Evolutionary conservation across 2,797 vertebrate genomes (phyloP).

Genomic region (Protonibea diacanthus): DNA sequence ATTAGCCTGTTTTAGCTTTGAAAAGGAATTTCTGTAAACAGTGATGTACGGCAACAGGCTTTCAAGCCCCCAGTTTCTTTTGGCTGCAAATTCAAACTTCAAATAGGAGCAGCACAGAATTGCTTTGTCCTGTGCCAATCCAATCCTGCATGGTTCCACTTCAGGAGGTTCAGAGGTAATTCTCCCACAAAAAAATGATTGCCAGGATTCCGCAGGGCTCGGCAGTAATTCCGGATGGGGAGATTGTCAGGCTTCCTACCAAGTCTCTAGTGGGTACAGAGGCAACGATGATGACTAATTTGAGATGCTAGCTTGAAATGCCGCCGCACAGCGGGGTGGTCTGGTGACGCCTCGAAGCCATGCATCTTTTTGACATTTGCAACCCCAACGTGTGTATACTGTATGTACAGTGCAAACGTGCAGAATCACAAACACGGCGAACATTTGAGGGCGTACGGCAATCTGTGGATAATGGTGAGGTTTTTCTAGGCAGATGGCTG

Average conservation of each 20-base stretch:
- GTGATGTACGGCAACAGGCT: conserved; percentile 63
- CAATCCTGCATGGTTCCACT: conserved; percentile 78
- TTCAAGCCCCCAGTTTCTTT: conserved; percentile 57
- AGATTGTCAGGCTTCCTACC: conserved; percentile 69
- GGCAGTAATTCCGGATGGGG: conserved; percentile 70
- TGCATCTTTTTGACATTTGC: conserved; percentile 39
- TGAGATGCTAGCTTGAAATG: conserved; percentile 57
- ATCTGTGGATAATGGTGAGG: conserved; percentile 65
- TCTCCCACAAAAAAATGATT: conserved; percentile 69
- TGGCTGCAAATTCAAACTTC: conserved; percentile 66
- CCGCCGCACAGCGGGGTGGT: conserved; percentile 50
- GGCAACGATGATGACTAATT: conserved; percentile 69
- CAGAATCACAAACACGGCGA: conserved; percentile 30
- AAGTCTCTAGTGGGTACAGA: conserved; percentile 58
- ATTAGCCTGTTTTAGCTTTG: conserved; percentile 70
- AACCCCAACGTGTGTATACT: conserved; percentile 22
- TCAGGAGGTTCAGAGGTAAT: conserved; percentile 78
- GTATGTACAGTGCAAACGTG: conserved; percentile 23
- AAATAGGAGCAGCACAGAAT: conserved; percentile 69
- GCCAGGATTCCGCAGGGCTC: conserved; percentile 76
- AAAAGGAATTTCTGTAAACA: conserved; percentile 71
- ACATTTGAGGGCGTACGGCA: conserved; percentile 39
- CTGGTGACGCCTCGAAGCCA: conserved; percentile 54
- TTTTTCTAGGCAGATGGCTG: conserved; percentile 70
- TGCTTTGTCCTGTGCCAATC: conserved; percentile 77